These are phyloP conservation scores for Trematomus bernacchii DNA, from an alignment of 2,797 vertebrate genomes.

Conservation along the genomic window DNA sequence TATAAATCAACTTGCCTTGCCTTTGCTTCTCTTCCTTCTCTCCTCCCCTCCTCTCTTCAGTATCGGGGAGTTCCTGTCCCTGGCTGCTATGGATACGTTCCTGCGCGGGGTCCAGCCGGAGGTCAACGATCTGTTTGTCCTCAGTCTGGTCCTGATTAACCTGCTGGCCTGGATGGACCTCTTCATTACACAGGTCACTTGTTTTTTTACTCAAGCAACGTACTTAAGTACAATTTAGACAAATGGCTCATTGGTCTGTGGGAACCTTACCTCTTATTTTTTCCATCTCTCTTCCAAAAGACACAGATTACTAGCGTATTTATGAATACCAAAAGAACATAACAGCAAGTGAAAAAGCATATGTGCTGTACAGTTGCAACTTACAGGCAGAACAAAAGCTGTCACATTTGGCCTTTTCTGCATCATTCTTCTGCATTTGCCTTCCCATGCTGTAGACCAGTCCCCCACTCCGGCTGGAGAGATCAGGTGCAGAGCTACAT, in stretches of 20 bases:
- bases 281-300: not conserved
- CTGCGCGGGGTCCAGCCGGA: conserved; percentile 96
- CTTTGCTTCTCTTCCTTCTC: not conserved
- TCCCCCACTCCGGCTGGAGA: too few species aligned
- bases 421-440: not conserved
- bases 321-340: not conserved
- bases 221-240: not conserved
- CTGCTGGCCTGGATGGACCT: conserved; percentile 99
- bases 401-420: not conserved
- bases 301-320: not conserved
- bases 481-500: too few species aligned
- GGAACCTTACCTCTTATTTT: not conserved
- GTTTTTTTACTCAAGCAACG: not conserved
- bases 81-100: conserved; percentile 96
- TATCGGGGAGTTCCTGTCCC: conserved; percentile 94
- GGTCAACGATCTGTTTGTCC: conserved; percentile 97
- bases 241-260: not conserved
- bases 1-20: too few species aligned
- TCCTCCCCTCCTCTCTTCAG: conserved; percentile 46
- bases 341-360: not conserved
- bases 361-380: not conserved
- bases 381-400: not conserved
- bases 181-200: conserved; percentile 91
- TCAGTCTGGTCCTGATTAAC: conserved; percentile 97
- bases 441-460: too few species aligned